Percentiles rank a stretch among this genome's conserved stretches.
Conservation (phyloP, 2,888 invertebrate species). For the Parasteatoda lunata region DNA sequence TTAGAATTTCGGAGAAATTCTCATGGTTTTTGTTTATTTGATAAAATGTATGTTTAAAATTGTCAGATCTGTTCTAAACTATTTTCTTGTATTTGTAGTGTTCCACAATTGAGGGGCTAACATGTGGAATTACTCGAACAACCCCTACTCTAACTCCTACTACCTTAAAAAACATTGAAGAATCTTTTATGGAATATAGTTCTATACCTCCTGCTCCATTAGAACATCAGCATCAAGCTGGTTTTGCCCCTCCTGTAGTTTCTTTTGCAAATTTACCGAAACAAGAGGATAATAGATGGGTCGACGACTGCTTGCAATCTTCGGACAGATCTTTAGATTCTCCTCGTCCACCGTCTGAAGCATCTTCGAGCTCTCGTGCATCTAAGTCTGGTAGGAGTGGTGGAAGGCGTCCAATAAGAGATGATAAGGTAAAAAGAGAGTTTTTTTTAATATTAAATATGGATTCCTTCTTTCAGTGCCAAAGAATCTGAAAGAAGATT, state of each 20-base stretch:
- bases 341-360: constrained; percentile 47
- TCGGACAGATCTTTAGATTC: constrained; percentile 62
- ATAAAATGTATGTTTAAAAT: too few relatives aligned
- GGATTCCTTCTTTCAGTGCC: not conserved
- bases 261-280: constrained; percentile 66
- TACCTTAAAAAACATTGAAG: constrained; percentile 91
- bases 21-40: too few relatives aligned
- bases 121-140: constrained; percentile 81
- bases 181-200: constrained; percentile 90
- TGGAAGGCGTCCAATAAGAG: constrained; percentile 85
- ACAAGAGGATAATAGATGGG: constrained; percentile 63
- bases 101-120: constrained; percentile 56
- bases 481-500: too few relatives aligned
- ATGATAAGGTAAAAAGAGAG: constrained; percentile 74
- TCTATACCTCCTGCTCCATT: constrained; percentile 77
- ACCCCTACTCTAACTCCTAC: constrained; percentile 96
- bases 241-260: constrained; percentile 88
- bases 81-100: constrained; percentile 16
- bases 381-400: constrained; percentile 82
- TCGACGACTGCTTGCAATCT: constrained; percentile 61
- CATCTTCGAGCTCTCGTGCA: constrained; percentile 28
- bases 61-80: too few relatives aligned
- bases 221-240: constrained; percentile 87
- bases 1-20: too few relatives aligned
- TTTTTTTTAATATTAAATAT: constrained; percentile 1